Conservation (phyloP, 2,113 vertebrate species). For the Raja brachyura region DNA sequence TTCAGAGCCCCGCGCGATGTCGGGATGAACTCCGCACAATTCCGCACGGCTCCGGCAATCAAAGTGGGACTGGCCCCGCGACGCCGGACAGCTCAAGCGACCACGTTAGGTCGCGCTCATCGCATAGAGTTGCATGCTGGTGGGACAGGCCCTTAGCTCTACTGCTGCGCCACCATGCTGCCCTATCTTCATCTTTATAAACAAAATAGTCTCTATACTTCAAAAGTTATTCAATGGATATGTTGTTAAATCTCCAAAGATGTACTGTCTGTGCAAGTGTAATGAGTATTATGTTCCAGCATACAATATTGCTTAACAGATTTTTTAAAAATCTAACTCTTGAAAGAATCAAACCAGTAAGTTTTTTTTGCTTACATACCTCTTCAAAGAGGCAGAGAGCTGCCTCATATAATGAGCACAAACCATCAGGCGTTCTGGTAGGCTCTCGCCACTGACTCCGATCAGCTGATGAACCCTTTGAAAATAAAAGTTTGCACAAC, state of each 20-base stretch:
- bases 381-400: constrained; percentile 90
- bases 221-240: neutral
- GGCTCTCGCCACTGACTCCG: constrained; percentile 94
- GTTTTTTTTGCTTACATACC: constrained; percentile 53
- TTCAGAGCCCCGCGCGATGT: too few relatives aligned
- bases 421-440: constrained; percentile 76
- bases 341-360: too few relatives aligned
- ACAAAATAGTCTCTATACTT: neutral
- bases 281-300: neutral
- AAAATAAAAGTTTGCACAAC: neutral
- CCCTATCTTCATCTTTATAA: neutral
- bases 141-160: too few relatives aligned
- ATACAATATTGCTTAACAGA: neutral
- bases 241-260: neutral
- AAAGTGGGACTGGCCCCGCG: too few relatives aligned
- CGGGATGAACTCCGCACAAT: too few relatives aligned
- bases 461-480: constrained; percentile 86
- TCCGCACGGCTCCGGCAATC: too few relatives aligned
- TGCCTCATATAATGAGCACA: constrained; percentile 86
- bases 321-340: too few relatives aligned
- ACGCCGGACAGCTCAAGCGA: too few relatives aligned
- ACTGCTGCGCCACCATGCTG: too few relatives aligned
- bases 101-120: too few relatives aligned
- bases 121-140: too few relatives aligned
- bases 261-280: neutral